Evolutionary conservation across 2,888 invertebrate species (phyloP), one percentile per base, ranked within the genome.

Genomic region (Microctonus aethiopoides): DNA sequence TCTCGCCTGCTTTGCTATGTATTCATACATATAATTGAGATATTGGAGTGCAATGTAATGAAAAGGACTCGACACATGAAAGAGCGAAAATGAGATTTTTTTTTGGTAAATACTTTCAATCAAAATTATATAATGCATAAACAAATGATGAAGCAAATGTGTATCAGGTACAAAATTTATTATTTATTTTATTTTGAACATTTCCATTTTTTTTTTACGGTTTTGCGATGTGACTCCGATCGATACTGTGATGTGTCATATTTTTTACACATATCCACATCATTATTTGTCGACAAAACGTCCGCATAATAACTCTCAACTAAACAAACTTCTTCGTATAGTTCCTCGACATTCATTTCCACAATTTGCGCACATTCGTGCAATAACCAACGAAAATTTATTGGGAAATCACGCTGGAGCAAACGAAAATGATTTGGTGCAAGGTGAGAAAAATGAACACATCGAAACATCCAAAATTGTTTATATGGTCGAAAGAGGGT

Each of bases 401-500:
- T 36, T 0, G 87, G 85, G 7, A 87, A 73, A 46, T 81, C 77
- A 67, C 79, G 81, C 52, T 85, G 81, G 13, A 85, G 75, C 52
- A 77, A 20, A 26, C 81, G 78, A 60, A 84, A 85, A 70, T 79
- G 79, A 39, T 80, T 79, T 9, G 75, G 69, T 22, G 76, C 81
- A 2, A 83, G 80, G 2, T 78, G 78, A 64, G 79, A 80, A 46
- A 81, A 80, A 41, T 68, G 60, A 11, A 78, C 72, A 63, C 83
- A 84, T n/a, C 86, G 83, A 26, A 83, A 80, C 73, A 84, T 78
- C 87, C 87, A 87, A 68, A 87, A 87, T 61, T 86, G 78, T 65
- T 76, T 79, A 63, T 77, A 83, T 2, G 86, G 84, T 41, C 80
- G 72, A 52, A 80, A 83, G 3, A 84, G 74, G 41, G 56, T 74